Conservation (phyloP, 2,888 invertebrate species). For the Epirrhoe tristata region DNA sequence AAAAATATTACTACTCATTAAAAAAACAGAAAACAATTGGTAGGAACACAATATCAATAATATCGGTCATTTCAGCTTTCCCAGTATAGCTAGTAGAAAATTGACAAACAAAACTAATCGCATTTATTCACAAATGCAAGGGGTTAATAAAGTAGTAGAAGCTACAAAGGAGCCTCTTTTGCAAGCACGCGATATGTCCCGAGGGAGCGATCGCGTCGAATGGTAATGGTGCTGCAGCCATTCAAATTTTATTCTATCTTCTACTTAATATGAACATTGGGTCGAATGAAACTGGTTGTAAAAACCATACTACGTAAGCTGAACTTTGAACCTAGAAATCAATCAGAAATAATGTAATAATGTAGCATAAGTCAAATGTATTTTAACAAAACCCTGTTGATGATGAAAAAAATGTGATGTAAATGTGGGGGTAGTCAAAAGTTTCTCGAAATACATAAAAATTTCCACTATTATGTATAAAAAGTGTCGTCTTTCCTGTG, state of each 20-base stretch:
- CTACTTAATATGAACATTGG: slow-evolving; percentile 53
- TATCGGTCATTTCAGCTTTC: too few species aligned
- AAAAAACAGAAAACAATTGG: too few species aligned
- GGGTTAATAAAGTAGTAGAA: slow-evolving; percentile 27
- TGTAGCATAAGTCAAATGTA: too few species aligned
- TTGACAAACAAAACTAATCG: not conserved
- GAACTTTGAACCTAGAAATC: not conserved
- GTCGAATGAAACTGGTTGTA: slow-evolving; percentile 33
- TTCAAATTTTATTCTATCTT: slow-evolving; percentile 63
- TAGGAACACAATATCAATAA: too few species aligned
- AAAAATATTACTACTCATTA: too few species aligned
- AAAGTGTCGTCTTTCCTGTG: too few species aligned
- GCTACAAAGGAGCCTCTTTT: slow-evolving; percentile 33
- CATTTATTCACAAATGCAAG: slow-evolving; percentile 18
- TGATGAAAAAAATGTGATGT: too few species aligned
- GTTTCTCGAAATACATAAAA: too few species aligned
- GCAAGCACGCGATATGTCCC: slow-evolving; percentile 44
- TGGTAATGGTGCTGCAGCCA: slow-evolving; percentile 51
- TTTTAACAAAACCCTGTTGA: too few species aligned
- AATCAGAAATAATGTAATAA: not conserved
- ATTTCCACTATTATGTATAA: too few species aligned
- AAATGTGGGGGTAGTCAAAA: too few species aligned
- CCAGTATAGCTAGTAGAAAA: not conserved
- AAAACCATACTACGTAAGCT: slow-evolving; percentile 4
- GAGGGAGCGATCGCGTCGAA: slow-evolving; percentile 52